Evolutionary conservation across 2,888 invertebrate species (phyloP), one percentile per base, ranked within the genome.

Genomic region (Thelaira solivaga): DNA sequence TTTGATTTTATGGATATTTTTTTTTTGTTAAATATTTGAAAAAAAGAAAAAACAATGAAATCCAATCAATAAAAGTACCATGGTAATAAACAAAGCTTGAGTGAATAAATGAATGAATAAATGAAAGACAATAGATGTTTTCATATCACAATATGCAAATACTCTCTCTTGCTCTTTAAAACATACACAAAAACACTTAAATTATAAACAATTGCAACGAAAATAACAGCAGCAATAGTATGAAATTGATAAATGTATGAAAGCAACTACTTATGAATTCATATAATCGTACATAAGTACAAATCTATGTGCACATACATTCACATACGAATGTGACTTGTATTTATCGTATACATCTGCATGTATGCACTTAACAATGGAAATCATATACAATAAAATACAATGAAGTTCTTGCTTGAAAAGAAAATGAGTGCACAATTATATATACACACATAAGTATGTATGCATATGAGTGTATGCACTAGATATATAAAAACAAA

Each of bases 51-150:
- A 36, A 26, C 24, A 47, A 36, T 57, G 13, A 57, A 45, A 65
- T 59, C 49, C 57, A 65, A 65, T 73, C 41, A 65, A 65, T 24
- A 49, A 31, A 31, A 34, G 11, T 26, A 41, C 65, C 8, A 57
- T 41, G 34, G 7, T n/a, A 59, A 65, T 65, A 65, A 65, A 43
- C 20, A 59, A 73, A 41, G 36, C 34, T 20, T 29, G 34, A 43
- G 13, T 36, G 24, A 43, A 62, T 45, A 43, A 57, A 64, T 39
- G 31, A 18, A 43, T 59, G 24, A 31, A 34, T 51, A 22, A 18
- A 43, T 59, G 24, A 31, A 34, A 43, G 11, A 49, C 13, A 62
- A n/a, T 26, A 24, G n/a, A n/a, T 20, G 11, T 20, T n/a, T 36
- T 55, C 11, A 34, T 55, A 62, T 53, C 45, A 29, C 36, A 55